Base-by-base conservation (phyloP, 2,797 vertebrate species). In the Echiichthys vipera region DNA sequence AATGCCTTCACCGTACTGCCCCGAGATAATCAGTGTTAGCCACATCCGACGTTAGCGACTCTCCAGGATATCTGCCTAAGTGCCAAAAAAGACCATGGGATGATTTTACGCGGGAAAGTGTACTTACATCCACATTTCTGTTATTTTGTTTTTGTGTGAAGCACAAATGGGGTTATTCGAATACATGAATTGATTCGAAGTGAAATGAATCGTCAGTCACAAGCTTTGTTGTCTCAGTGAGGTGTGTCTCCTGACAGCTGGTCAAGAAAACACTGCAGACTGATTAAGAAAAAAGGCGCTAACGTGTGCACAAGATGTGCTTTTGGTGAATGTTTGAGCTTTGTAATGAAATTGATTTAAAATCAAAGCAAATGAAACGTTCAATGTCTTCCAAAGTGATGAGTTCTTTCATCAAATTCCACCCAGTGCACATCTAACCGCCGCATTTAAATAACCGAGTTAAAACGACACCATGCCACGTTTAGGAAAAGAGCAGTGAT, bases 161-260 rank as follows among this genome's bases (percentile, higher is more conserved):
- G n/a, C n/a, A n/a, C n/a, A n/a, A n/a, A n/a, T n/a, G n/a, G n/a
- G n/a, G n/a, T n/a, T n/a, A n/a, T n/a, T n/a, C n/a, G n/a, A n/a
- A n/a, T n/a, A n/a, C n/a, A n/a, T n/a, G n/a, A n/a, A n/a, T n/a
- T n/a, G n/a, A n/a, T n/a, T n/a, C n/a, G n/a, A n/a, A n/a, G n/a
- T n/a, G n/a, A n/a, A n/a, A n/a, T n/a, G n/a, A n/a, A n/a, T n/a
- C n/a, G 8, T 53, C 53, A 61, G 1, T 45, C n/a, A 50, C n/a
- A 47, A 49, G n/a, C 36, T 68, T 58, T 80, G 76, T 73, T 63
- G 32, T 72, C 49, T 74, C 46, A 54, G 32, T 30, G 50, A 76
- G 85, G 86, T 29, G 81, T 82, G 81, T 34, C 78, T 62, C 45
- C 17, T 25, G 37, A 36, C 13, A 17, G 53, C n/a, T 51, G 0